Evolutionary conservation across 1,140 invertebrate species (phyloP).

Genomic region (Drosophila aff.): DNA sequence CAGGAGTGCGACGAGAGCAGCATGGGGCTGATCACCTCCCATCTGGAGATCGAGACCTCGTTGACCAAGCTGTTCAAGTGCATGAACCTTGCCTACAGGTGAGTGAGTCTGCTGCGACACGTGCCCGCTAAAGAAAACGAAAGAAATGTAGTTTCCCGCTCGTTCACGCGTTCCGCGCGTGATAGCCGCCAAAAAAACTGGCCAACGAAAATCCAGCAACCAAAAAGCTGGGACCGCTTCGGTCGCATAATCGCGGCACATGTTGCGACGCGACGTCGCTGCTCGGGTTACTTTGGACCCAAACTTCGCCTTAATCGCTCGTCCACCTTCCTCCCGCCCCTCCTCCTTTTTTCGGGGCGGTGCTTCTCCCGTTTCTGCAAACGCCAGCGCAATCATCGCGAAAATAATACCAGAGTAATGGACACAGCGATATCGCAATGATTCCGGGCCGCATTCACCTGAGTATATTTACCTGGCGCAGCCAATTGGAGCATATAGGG

Average conservation of each 20-base stretch:
- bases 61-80: constrained; percentile 98
- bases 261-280: constrained; percentile 36
- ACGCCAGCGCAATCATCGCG: constrained; percentile 42
- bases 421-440: constrained; percentile 18
- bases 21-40: constrained; percentile 85
- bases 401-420: constrained; percentile 42
- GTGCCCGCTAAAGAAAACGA: constrained; percentile 3
- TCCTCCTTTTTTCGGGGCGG: constrained; percentile 1
- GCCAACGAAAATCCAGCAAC: constrained; percentile 52
- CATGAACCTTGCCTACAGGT: constrained; percentile 99
- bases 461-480: not conserved
- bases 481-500: not conserved
- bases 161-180: constrained; percentile 46
- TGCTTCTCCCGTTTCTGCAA: constrained; percentile 63
- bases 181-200: constrained; percentile 47
- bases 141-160: constrained; percentile 41
- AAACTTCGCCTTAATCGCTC: constrained; percentile 65
- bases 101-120: constrained; percentile 71
- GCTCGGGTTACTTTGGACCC: constrained; percentile 65
- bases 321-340: constrained; percentile 3
- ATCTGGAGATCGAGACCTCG: constrained; percentile 95
- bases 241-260: constrained; percentile 62
- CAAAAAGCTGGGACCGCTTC: constrained; percentile 50
- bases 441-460: constrained; percentile 10
- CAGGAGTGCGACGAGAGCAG: constrained; percentile 68